These are phyloP conservation scores for Physeter macrocephalus DNA, from an alignment of 2,113 vertebrate genomes.

Conservation along the genomic window DNA sequence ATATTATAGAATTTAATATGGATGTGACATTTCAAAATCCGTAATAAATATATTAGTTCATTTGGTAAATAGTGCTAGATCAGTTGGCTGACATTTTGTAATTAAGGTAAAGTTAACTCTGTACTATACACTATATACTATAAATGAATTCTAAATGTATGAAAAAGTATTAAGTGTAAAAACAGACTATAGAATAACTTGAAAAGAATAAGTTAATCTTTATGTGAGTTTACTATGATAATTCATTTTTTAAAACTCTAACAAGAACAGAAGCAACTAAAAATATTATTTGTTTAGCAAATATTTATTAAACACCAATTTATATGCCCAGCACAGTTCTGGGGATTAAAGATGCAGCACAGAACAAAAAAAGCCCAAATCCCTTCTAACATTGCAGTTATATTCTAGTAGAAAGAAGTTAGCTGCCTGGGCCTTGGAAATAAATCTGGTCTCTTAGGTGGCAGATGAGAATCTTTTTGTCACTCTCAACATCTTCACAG, in stretches of 20 bases:
- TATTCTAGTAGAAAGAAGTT: background rate
- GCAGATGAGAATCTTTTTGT: background rate
- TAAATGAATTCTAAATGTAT: background rate
- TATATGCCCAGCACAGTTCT: background rate
- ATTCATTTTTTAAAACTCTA: background rate
- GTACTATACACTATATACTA: background rate
- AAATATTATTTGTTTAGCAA: background rate
- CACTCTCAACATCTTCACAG: background rate
- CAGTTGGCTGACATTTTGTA: background rate
- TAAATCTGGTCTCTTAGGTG: background rate
- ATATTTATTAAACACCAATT: background rate
- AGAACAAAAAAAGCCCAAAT: background rate
- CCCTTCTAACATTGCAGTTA: background rate
- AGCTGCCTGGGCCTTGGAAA: background rate
- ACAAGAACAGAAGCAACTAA: background rate
- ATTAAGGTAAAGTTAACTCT: background rate
- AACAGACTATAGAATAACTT: background rate
- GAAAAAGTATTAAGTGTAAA: background rate
- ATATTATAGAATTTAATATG: background rate
- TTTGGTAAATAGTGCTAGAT: background rate
- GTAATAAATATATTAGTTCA: background rate
- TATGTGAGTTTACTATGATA: background rate
- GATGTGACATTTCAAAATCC: background rate
- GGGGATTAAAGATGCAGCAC: background rate
- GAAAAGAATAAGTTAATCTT: background rate